Base-by-base conservation (phyloP, 37 sponge, comb jelly and placozoan genomes). In the Cliona cf. orientalis region DNA sequence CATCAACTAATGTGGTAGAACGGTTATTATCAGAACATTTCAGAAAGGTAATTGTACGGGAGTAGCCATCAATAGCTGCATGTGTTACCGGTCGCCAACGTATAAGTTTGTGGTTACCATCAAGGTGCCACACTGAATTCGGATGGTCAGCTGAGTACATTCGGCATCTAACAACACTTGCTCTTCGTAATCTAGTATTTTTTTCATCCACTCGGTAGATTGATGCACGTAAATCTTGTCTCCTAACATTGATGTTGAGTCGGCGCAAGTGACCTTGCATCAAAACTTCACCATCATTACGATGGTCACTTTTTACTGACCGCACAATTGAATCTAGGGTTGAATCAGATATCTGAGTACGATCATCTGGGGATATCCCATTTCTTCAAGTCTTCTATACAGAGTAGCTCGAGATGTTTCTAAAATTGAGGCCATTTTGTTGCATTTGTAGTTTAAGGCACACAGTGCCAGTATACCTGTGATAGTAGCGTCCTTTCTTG, bases 61-160 rank as follows among this genome's bases (percentile, higher is more conserved):
- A 57, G 26, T 38, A 81, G n/a, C 83, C 83, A 81, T 81, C 83
- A 39, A 69, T 72, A 31, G 42, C n/a, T 3, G 40, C 83, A 56
- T 81, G 83, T 3, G 63, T 71, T 5, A 83, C 46, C 34, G 76
- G 61, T 4, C 62, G 40, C 75, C 75, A 83, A 46, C 66, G 37
- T 19, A 87, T 72, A 23, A 87, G 41, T 69, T 80, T 87, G 43
- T 87, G 87, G 61, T 87, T 72, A 2, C 81, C 69, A 43, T 86
- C 87, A 6, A 85, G 31, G 42, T 86, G 87, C 74, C 87, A 71
- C 12, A 79, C 32, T 37, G 66, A 40, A 35, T 86, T 76, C n/a
- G 87, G 80, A 40, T 12, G 32, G 0, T 12, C 39, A 5, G 70
- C 80, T 33, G 61, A 56, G 62, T 86, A 86, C 4, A 63, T 34